Percentiles rank a stretch among this genome's conserved stretches.
Conservation (phyloP, 2,113 vertebrate genomes). For the Phylloscopus whistleri region DNA sequence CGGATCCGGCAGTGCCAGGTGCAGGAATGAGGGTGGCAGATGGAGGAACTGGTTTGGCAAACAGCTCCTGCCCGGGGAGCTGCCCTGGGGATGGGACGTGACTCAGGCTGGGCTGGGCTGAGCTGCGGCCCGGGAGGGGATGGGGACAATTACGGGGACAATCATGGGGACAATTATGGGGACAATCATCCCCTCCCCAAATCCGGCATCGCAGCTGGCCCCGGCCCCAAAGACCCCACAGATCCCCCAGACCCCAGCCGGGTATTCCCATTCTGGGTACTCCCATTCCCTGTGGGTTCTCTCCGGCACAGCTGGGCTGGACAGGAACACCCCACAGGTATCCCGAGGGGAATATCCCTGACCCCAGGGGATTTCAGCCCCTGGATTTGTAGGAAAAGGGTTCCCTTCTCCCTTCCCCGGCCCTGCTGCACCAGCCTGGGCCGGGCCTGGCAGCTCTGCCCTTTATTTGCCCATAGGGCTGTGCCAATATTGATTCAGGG, state of each 20-base stretch:
- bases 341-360: rapidly evolving
- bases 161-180: too few relatives aligned
- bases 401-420: not conserved
- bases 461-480: not conserved
- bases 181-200: not conserved
- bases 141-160: not conserved
- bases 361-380: not conserved
- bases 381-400: not conserved
- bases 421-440: not conserved
- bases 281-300: not conserved
- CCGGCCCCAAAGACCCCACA: not conserved
- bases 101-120: not conserved
- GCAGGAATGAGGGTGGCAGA: not conserved
- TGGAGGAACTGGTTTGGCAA: slow-evolving; percentile 30
- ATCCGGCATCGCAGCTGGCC: rapidly evolving
- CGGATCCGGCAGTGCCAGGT: rapidly evolving
- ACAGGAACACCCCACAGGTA: rapidly evolving
- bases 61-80: not conserved
- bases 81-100: not conserved
- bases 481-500: not conserved
- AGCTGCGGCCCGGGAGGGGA: not conserved
- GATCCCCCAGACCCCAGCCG: not conserved
- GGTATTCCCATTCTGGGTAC: not conserved
- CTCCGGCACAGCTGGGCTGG: not conserved
- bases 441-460: not conserved